phyloP scores from a whole-genome alignment of 2,113 vertebrate species.

The Rana temporaria region DNA sequence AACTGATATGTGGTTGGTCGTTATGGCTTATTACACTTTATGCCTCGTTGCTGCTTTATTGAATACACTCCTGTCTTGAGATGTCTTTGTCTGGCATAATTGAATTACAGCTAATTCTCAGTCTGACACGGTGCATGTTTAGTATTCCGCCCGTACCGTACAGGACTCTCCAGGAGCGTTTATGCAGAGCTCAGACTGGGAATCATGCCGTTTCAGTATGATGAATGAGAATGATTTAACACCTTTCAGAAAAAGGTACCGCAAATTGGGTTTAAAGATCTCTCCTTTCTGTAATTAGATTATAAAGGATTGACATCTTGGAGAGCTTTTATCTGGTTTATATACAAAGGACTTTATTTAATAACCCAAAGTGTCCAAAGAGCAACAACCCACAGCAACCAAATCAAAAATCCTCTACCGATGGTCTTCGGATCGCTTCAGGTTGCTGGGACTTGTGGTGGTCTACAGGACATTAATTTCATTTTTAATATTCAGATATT shows the following conservation, averaged over 20 bases:
- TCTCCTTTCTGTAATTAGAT: constrained; percentile 35
- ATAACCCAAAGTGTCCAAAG: too few relatives aligned
- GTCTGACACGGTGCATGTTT: not conserved
- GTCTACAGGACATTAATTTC: too few relatives aligned
- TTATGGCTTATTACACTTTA: too few relatives aligned
- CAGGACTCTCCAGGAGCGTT: constrained; percentile 14
- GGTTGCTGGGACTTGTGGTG: too few relatives aligned
- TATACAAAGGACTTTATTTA: too few relatives aligned
- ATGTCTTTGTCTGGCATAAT: constrained; percentile 16
- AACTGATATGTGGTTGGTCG: too few relatives aligned
- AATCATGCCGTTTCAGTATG: constrained; percentile 20
- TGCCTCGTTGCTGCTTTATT: too few relatives aligned
- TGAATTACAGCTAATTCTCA: constrained; percentile 32
- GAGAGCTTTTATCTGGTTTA: not conserved
- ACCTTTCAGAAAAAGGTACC: constrained; percentile 26
- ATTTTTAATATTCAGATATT: too few relatives aligned
- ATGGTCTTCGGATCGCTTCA: too few relatives aligned
- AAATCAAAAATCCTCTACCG: too few relatives aligned
- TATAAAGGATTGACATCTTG: not conserved
- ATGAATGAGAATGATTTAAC: constrained; percentile 42
- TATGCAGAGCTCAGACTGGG: constrained; percentile 18
- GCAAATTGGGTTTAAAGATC: constrained; percentile 29
- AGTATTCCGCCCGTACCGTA: constrained; percentile 32
- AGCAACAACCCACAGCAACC: too few relatives aligned
- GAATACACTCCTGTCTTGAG: not conserved